phyloP scores from a whole-genome alignment of 2,888 invertebrate genomes.

The Ceramica pisi region DNA sequence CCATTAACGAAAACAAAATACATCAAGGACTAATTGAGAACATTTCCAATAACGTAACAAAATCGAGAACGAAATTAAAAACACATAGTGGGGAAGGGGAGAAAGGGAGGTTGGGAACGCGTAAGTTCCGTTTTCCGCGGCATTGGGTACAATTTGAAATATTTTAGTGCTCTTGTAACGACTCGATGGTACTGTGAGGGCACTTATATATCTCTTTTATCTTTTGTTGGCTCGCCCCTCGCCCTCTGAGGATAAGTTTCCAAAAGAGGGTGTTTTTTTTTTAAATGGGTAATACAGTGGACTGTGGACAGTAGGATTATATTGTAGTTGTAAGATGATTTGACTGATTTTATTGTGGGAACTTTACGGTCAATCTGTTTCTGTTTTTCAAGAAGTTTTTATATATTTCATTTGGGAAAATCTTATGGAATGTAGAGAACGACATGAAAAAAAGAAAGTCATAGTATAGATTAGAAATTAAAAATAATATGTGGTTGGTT shows the following conservation, averaged over 20 bases:
- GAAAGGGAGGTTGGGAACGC: slow-evolving; percentile 76
- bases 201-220: slow-evolving; percentile 91
- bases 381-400: neutral
- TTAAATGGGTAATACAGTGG: slow-evolving; percentile 71
- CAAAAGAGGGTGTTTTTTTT: slow-evolving; percentile 77
- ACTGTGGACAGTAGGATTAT: slow-evolving; percentile 59
- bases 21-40: slow-evolving; percentile 57
- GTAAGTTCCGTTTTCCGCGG: slow-evolving; percentile 90
- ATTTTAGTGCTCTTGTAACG: slow-evolving; percentile 91
- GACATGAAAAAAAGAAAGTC: too few species aligned
- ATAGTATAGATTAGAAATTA: too few species aligned
- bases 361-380: slow-evolving; percentile 9
- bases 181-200: slow-evolving; percentile 90
- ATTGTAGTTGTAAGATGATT: slow-evolving; percentile 58
- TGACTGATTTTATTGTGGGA: slow-evolving; percentile 46
- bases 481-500: too few species aligned
- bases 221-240: slow-evolving; percentile 87
- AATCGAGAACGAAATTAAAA: slow-evolving; percentile 77
- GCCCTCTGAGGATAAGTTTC: slow-evolving; percentile 82
- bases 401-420: neutral
- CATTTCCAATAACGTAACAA: slow-evolving; percentile 66
- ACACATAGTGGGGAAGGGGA: slow-evolving; percentile 69
- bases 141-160: slow-evolving; percentile 91
- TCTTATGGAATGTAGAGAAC: neutral
- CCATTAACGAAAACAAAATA: slow-evolving; percentile 50